These are phyloP conservation scores for Epicampocera succincta DNA, from an alignment of 2,888 invertebrate species.

Conservation along the genomic window DNA sequence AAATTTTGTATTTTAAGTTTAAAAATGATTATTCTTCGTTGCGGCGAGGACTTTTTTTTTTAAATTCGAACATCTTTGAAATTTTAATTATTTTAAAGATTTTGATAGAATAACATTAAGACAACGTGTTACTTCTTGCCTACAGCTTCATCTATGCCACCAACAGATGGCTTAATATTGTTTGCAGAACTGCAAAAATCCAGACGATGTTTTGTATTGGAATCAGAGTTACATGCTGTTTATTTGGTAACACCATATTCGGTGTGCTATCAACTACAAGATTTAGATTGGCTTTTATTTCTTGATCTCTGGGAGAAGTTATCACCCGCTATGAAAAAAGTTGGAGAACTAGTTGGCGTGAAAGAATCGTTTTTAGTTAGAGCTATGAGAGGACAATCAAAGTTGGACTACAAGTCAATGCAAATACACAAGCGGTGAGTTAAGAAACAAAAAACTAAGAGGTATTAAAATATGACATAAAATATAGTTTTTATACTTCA, in stretches of 20 bases:
- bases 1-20: too few relatives aligned
- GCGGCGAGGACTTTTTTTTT: too few relatives aligned
- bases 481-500: slow-evolving; percentile 90
- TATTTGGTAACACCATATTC: slow-evolving; percentile 97
- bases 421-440: slow-evolving; percentile 86
- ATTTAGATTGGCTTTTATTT: slow-evolving; percentile 91
- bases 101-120: too few relatives aligned
- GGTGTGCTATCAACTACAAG: slow-evolving; percentile 88
- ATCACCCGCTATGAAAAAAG: slow-evolving; percentile 89
- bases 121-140: background rate
- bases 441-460: background rate
- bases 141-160: slow-evolving; percentile 93
- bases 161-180: slow-evolving; percentile 94
- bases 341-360: slow-evolving; percentile 94
- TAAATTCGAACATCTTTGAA: too few relatives aligned
- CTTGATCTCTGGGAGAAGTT: slow-evolving; percentile 92
- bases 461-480: background rate
- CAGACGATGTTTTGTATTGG: slow-evolving; percentile 93
- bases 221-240: slow-evolving; percentile 96
- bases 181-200: slow-evolving; percentile 95
- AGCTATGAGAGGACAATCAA: slow-evolving; percentile 87
- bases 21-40: too few relatives aligned
- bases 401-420: slow-evolving; percentile 83
- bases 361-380: slow-evolving; percentile 92
- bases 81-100: too few relatives aligned